A percentile compares a stretch with the other conserved stretches of the same genome.
These are phyloP conservation scores for Masnerella sp. DNA, from an alignment of 2,888 invertebrate species.

Conservation along the genomic window DNA sequence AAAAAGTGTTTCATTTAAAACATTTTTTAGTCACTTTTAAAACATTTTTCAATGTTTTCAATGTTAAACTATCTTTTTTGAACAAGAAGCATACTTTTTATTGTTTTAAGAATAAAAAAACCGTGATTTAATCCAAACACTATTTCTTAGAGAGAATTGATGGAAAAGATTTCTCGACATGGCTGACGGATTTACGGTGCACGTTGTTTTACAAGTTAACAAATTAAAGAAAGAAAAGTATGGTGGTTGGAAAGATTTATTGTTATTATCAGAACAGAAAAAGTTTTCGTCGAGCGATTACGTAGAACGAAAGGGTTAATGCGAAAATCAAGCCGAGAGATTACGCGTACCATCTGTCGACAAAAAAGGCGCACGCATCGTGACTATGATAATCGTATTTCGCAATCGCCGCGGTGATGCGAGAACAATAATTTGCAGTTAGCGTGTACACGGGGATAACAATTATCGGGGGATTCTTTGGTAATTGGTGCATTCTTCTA, in stretches of 20 bases:
- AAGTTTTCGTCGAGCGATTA: constrained; percentile 4
- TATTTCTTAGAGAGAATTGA: no score
- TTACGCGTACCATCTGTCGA: constrained; percentile 31
- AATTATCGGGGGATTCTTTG: constrained; percentile 48
- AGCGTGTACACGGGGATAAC: constrained; percentile 40
- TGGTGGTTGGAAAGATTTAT: constrained; percentile 15
- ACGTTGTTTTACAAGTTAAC: no score
- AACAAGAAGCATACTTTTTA: no score
- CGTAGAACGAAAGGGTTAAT: constrained; percentile 28
- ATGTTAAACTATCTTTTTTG: no score
- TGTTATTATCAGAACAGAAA: neutral
- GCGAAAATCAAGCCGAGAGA: constrained; percentile 25
- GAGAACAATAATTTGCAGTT: constrained; percentile 54
- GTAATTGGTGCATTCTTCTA: constrained; percentile 54
- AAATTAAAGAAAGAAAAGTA: no score
- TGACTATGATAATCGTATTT: constrained; percentile 49
- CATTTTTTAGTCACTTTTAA: no score
- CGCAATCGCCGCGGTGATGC: constrained; percentile 38
- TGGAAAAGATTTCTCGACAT: no score
- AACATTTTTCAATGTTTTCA: no score
- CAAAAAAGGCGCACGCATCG: constrained; percentile 33
- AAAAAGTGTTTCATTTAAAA: no score
- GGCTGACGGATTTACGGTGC: no score
- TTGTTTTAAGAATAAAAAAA: no score
- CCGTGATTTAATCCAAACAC: no score